Evolutionary conservation across 2,797 vertebrate species (phyloP).

Genomic region (Potorous gilbertii): DNA sequence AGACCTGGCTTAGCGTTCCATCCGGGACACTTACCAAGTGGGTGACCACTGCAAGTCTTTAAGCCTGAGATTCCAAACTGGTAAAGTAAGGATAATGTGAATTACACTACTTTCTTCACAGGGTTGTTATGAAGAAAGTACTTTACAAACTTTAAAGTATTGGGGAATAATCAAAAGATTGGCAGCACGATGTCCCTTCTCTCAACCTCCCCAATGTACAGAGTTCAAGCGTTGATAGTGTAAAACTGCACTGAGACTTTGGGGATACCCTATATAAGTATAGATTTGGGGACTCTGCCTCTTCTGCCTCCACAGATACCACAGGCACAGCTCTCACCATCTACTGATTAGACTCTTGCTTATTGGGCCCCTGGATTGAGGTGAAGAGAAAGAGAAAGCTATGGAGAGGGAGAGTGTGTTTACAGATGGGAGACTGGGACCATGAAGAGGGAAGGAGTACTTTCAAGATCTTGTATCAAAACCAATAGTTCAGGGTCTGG

Average conservation of each 20-base stretch:
- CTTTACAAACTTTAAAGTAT: neutral
- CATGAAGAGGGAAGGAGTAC: slow-evolving; percentile 71
- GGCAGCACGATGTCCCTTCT: neutral
- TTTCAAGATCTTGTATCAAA: slow-evolving; percentile 64
- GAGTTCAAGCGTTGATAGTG: neutral
- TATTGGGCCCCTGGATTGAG: slow-evolving; percentile 5
- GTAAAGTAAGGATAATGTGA: neutral
- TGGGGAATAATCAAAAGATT: neutral
- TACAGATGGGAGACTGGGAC: slow-evolving; percentile 67
- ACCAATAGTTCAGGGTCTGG: neutral
- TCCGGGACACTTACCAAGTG: neutral
- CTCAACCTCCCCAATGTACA: neutral
- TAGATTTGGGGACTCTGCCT: neutral
- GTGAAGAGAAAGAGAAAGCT: neutral
- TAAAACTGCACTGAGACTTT: neutral
- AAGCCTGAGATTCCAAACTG: neutral
- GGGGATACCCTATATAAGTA: neutral
- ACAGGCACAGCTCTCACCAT: slow-evolving; percentile 29
- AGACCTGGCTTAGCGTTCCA: neutral
- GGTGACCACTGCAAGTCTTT: neutral
- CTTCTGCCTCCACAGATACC: slow-evolving; percentile 23
- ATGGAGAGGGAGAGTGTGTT: slow-evolving; percentile 5
- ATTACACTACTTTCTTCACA: neutral
- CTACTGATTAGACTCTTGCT: neutral
- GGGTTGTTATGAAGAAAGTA: neutral